Percentiles rank a stretch among this genome's conserved stretches.
Evolutionary conservation across 2,113 vertebrate genomes (phyloP).

Genomic region (Scomber japonicus): DNA sequence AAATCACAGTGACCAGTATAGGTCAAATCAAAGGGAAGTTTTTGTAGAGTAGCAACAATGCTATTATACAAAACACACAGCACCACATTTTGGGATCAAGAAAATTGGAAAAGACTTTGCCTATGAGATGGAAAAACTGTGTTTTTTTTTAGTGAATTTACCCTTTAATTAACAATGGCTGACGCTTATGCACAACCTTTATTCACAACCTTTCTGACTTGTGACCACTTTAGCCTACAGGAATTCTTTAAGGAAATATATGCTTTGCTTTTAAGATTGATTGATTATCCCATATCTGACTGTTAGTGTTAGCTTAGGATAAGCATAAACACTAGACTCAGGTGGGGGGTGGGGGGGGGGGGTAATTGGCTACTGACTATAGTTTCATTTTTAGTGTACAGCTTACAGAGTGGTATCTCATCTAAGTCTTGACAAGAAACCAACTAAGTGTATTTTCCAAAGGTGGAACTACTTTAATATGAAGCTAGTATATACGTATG

Average conservation of each 20-base stretch:
- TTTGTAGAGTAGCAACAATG: slow-evolving; percentile 31
- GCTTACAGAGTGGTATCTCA: neutral
- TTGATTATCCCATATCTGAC: neutral
- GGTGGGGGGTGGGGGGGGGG: too few species aligned
- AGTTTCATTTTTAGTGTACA: neutral
- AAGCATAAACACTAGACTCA: too few species aligned
- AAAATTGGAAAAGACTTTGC: neutral
- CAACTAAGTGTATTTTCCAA: too few species aligned
- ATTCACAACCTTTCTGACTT: neutral
- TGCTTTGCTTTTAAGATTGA: neutral
- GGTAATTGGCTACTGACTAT: neutral
- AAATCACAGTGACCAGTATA: slow-evolving; percentile 16
- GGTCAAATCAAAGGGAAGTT: slow-evolving; percentile 10
- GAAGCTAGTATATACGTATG: too few species aligned
- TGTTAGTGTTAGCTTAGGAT: neutral
- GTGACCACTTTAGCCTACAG: neutral
- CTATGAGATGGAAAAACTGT: neutral
- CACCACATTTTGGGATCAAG: slow-evolving; percentile 1
- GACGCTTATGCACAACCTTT: too few species aligned
- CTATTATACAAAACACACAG: slow-evolving; percentile 30
- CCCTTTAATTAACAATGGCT: neutral
- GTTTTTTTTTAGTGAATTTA: slow-evolving; percentile 2
- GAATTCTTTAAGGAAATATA: neutral
- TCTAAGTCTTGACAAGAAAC: too few species aligned
- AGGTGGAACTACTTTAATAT: too few species aligned